Base-by-base conservation (phyloP, 2,888 invertebrate species). In the Tuta absoluta region DNA sequence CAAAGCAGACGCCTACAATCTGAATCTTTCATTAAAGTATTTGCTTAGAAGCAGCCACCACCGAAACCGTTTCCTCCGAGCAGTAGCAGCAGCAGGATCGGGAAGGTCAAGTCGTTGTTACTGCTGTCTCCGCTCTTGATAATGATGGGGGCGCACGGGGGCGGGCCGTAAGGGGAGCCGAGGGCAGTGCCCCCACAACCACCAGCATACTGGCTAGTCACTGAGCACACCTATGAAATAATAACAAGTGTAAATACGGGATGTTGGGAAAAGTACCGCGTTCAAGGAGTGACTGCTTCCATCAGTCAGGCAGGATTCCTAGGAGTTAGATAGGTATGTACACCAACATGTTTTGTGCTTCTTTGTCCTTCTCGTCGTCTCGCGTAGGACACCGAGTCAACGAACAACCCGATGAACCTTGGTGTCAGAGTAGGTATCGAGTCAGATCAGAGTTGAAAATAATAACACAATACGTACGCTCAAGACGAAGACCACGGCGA, bases 51-150 rank as follows among this genome's bases (percentile, higher is more conserved):
- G 45, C 38, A 41, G 17, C 58, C 58, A n/a, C 60, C 58, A 11
- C 59, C 59, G 23, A n/a, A 5, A n/a, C 56, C 56, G 23, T 24
- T 73, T 49, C 72, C 72, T 53, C 73, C 74, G 17, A 82, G 67
- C 11, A 80, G 65, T 63, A 82, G 67, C n/a, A 81, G 53, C 14
- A 83, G 64, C 14, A 83, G 72, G 19, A 82, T 69, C 21, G 80
- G 81, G 64, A 75, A 78, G 14, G 79, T 67, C 17, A 78, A 70
- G 64, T 83, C 77, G 38, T 68, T 72, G 62, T 68, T 71, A 24
- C 72, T 71, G 62, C 73, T 69, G 23, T 74, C 68, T 38, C 68
- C 70, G 60, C 67, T 74, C 24, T 80, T 71, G 14, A 79, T 68
- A 49, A 79, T 72, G 11, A 80, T 79, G 49, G 72, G 75, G 7